Base-by-base conservation (phyloP, 2,888 invertebrate genomes). In the Labia minor region DNA sequence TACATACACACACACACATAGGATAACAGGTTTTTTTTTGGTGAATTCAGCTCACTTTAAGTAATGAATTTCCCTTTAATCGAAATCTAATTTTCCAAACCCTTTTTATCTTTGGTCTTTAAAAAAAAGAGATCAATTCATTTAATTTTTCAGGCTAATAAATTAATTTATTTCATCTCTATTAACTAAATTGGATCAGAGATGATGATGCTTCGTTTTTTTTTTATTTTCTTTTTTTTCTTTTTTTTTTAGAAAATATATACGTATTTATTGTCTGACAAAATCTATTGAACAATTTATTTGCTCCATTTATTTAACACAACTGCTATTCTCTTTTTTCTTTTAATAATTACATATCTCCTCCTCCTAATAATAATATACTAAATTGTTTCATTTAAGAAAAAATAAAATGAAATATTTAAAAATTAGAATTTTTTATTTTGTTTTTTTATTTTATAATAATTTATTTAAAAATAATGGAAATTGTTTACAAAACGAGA, bases 61-160 rank as follows among this genome's bases (percentile, higher is more conserved):
- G 49, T 49, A 49, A 49, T 49, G 49, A 49, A 49, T 49, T 49
- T 49, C 49, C 49, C 49, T 49, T 49, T 49, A 49, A 49, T 49
- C 49, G n/a, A 11, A 49, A 49, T 49, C 49, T 49, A 49, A 49
- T 49, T 49, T 49, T 49, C 49, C n/a, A 26, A 26, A 26, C 26
- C 26, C 26, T 26, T 26, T 49, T 49, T 16, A 16, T 49, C 16
- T 49, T 14, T 49, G 6, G 2, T 49, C 49, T 49, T 26, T 26
- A 8, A 26, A 26, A 26, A 49, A 49, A 49, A 49, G 49, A n/a
- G n/a, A 14, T 10, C 49, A 14, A 49, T 49, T 49, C 49, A 49
- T 49, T 49, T 49, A 49, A 49, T 49, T 49, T 49, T 16, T 26
- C 3, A 8, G 49, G 14, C 49, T 16, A 16, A 49, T 49, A 49